A percentile compares a stretch with the other conserved stretches of the same genome.
phyloP scores from a whole-genome alignment of 2,888 invertebrate genomes.

The Scelioninae gen. 1 region DNA sequence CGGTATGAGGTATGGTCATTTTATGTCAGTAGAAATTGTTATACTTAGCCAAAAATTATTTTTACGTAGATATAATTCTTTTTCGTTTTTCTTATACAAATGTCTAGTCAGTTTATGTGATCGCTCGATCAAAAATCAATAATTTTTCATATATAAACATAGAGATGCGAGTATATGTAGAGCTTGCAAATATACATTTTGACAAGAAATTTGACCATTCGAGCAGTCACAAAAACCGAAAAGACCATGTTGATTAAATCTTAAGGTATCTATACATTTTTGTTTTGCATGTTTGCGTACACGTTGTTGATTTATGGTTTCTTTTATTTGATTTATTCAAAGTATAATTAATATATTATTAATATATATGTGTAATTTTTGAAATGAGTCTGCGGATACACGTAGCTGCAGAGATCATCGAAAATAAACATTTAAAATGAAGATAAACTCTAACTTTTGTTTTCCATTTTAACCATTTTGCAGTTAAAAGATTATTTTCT shows the following conservation, averaged over 20 bases:
- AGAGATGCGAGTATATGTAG: slow-evolving; percentile 10
- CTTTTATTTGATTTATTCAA: too few relatives aligned
- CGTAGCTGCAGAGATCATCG: too few relatives aligned
- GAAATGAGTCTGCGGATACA: too few relatives aligned
- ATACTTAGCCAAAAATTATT: slow-evolving; percentile 84
- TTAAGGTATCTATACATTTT: too few relatives aligned
- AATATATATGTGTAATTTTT: too few relatives aligned
- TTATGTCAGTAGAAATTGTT: slow-evolving; percentile 78
- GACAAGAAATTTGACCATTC: too few relatives aligned
- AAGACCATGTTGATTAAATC: too few relatives aligned
- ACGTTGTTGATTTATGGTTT: too few relatives aligned
- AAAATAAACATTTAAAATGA: slow-evolving; percentile 29
- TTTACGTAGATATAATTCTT: slow-evolving; percentile 80
- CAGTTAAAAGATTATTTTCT: neutral
- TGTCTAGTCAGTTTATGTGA: slow-evolving; percentile 65
- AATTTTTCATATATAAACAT: slow-evolving; percentile 1
- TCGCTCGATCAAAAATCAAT: slow-evolving; percentile 30
- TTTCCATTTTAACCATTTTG: slow-evolving; percentile 13
- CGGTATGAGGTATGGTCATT: slow-evolving; percentile 58
- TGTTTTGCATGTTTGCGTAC: too few relatives aligned
- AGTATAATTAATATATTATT: too few relatives aligned
- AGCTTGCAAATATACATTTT: too few relatives aligned
- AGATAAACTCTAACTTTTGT: slow-evolving; percentile 12
- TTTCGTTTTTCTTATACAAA: slow-evolving; percentile 50
- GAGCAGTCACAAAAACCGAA: too few relatives aligned